Evolutionary conservation across 2,797 vertebrate species (phyloP), one percentile per base, ranked within the genome.

Genomic region (Dipus sagitta): DNA sequence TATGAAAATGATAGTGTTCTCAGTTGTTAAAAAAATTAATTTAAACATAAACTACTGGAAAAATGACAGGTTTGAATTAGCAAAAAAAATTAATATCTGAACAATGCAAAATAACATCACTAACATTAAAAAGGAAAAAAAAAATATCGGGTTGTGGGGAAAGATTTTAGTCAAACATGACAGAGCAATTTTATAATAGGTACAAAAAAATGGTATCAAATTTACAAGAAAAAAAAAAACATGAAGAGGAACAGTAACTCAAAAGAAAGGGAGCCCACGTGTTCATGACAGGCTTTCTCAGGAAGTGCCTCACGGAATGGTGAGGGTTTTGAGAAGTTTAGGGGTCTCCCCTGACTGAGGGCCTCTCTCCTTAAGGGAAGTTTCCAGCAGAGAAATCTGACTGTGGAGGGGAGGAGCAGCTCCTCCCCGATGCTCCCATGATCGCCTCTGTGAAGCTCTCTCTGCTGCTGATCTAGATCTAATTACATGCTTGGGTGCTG

Each of bases 91-190:
- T 94, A 92, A 87, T 77, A 87, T n/a, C 42, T 23, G 80, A 58
- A 80, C 24, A 92, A 32, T 67, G 32, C 86, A 93, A 94, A 95
- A 76, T 72, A 90, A 89, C 65, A 85, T 87, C 54, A 32, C 68
- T 77, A 71, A 67, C 30, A 67, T 67, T 85, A 81, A 92, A 92
- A 81, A 54, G 8, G 47, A 7, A 23, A 68, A 75, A 71, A 68
- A 12, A 54, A 83, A 84, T 34, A 42, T 76, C 14, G 79, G 52
- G 0, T 72, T 60, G 68, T 88, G 84, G 81, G 47, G 42, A 70
- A 96, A 92, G 70, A 81, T 81, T 86, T 95, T 72, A 93, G 92
- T 92, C 58, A 91, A 95, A 62, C 62, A 72, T 78, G 65, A 81
- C 91, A 96, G 79, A 94, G 80, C 64, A 86, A 74, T 74, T 86